Percentiles rank a stretch among this genome's conserved stretches.
phyloP scores from a whole-genome alignment of 2,888 invertebrate genomes.

The Hypsopygia costalis region DNA sequence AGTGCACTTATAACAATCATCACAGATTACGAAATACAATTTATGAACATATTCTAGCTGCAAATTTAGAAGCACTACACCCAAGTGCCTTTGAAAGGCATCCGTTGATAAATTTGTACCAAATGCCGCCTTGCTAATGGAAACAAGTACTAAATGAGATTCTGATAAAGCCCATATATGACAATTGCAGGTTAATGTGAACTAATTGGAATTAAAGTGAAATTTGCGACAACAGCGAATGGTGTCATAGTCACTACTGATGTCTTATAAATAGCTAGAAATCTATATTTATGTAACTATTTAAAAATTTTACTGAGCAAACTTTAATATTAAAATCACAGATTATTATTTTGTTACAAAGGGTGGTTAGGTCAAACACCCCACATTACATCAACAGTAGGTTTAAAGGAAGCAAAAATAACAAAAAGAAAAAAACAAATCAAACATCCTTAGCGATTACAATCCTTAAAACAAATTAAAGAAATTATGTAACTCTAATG shows the following conservation, averaged over 20 bases:
- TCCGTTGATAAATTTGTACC: no score
- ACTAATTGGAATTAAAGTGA: neutral
- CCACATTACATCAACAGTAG: slow-evolving; percentile 23
- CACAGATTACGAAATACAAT: slow-evolving; percentile 57
- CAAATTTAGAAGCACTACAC: neutral
- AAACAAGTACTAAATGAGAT: slow-evolving; percentile 5
- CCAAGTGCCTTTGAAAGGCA: no score
- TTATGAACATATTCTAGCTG: slow-evolving; percentile 19
- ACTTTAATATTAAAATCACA: slow-evolving; percentile 59
- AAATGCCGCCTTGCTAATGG: no score
- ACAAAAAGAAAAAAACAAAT: slow-evolving; percentile 27
- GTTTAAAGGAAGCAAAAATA: slow-evolving; percentile 22
- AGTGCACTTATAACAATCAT: slow-evolving; percentile 57
- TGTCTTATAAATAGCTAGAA: slow-evolving; percentile 15
- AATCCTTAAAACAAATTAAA: slow-evolving; percentile 30
- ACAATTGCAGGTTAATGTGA: neutral
- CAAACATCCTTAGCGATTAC: slow-evolving; percentile 21
- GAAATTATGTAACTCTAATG: slow-evolving; percentile 13
- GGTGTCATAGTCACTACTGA: slow-evolving; percentile 1
- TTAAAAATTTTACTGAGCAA: slow-evolving; percentile 69
- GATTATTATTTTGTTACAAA: slow-evolving; percentile 27
- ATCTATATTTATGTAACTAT: slow-evolving; percentile 35
- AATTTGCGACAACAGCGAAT: neutral
- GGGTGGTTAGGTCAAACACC: slow-evolving; percentile 20
- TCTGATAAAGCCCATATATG: neutral